Evolutionary conservation across 1,140 invertebrate genomes (phyloP).

Genomic region (Aricia agestis): DNA sequence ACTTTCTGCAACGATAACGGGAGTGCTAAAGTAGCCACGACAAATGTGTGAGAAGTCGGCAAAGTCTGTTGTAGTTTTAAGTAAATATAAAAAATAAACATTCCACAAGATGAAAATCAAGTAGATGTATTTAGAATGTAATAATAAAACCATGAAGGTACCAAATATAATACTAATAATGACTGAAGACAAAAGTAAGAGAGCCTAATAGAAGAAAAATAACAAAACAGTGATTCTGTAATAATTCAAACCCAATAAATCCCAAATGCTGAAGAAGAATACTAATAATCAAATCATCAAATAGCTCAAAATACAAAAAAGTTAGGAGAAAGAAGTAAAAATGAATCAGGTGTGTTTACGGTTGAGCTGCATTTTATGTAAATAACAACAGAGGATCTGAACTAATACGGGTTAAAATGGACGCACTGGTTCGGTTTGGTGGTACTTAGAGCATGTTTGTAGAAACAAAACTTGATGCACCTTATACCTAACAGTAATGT

Average conservation of each 20-base stretch:
- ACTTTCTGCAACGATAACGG: constrained; percentile 35
- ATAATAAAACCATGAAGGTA: background rate
- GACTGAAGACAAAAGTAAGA: no score
- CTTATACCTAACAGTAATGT: background rate
- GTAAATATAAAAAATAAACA: background rate
- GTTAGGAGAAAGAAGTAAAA: background rate
- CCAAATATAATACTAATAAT: no score
- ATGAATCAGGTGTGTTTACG: constrained; percentile 1
- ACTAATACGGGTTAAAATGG: background rate
- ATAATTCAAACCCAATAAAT: background rate
- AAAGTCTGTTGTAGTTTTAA: background rate
- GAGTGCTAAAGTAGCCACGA: constrained; percentile 31
- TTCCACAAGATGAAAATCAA: background rate
- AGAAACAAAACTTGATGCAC: background rate
- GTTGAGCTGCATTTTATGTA: background rate
- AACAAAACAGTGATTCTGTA: background rate
- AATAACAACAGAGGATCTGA: background rate
- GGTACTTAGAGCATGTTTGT: constrained; percentile 10
- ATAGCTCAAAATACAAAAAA: background rate
- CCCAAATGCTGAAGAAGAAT: background rate
- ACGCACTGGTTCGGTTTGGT: background rate
- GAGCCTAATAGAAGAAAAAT: background rate
- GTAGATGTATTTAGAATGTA: background rate
- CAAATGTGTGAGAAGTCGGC: constrained; percentile 29
- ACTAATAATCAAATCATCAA: background rate